phyloP scores from a whole-genome alignment of 2,113 vertebrate species.

The Leuciscus idus region DNA sequence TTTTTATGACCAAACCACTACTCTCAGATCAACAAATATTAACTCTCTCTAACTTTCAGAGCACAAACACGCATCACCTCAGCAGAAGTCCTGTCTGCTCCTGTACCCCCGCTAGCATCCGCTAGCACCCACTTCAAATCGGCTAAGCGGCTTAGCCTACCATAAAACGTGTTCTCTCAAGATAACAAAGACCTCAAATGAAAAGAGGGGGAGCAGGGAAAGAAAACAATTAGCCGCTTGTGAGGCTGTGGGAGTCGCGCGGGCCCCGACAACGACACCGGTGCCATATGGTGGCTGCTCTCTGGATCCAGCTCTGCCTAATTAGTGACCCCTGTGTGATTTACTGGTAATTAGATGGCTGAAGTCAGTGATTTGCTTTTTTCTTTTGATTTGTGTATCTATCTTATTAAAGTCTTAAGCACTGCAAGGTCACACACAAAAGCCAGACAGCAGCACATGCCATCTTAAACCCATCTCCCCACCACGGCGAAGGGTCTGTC shows the following conservation, averaged over 20 bases:
- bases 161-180: slow-evolving; percentile 60
- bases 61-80: neutral
- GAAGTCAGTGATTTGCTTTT: slow-evolving; percentile 61
- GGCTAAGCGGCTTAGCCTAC: slow-evolving; percentile 70
- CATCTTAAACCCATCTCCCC: slow-evolving; percentile 20
- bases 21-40: slow-evolving; percentile 1
- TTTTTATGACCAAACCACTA: neutral
- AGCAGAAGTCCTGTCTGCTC: neutral
- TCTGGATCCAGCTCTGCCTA: slow-evolving; percentile 63
- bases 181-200: slow-evolving; percentile 57
- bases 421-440: slow-evolving; percentile 51
- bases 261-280: slow-evolving; percentile 58
- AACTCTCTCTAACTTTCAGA: slow-evolving; percentile 26
- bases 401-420: slow-evolving; percentile 62
- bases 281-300: slow-evolving; percentile 73
- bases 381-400: slow-evolving; percentile 64
- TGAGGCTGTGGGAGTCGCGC: slow-evolving; percentile 64
- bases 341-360: slow-evolving; percentile 63
- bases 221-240: slow-evolving; percentile 69
- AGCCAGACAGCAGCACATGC: slow-evolving; percentile 53
- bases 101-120: neutral
- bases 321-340: slow-evolving; percentile 67
- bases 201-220: slow-evolving; percentile 56
- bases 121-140: slow-evolving; percentile 59
- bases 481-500: neutral